A percentile compares a stretch with the other conserved stretches of the same genome.
phyloP scores from a whole-genome alignment of 2,888 invertebrate genomes.

The Microctonus aethiopoides region DNA sequence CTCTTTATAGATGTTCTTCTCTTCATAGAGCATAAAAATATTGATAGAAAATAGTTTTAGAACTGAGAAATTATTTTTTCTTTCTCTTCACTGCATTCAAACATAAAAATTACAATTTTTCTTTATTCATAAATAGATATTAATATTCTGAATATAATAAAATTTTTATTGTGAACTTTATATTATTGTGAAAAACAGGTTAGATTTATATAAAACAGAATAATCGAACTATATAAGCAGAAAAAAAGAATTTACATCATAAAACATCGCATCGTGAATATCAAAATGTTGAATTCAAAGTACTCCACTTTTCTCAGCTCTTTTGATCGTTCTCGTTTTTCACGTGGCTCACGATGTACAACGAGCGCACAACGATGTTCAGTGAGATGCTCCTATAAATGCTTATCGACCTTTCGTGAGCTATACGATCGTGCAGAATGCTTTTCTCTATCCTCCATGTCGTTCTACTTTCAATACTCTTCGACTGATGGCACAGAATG shows the following conservation, averaged over 20 bases:
- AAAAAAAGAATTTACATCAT: background rate
- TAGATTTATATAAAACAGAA: background rate
- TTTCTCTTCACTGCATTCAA: no score
- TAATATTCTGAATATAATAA: no score
- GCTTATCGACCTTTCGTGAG: slow-evolving; percentile 42
- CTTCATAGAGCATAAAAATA: no score
- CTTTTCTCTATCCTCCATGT: slow-evolving; percentile 8
- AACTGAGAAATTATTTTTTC: no score
- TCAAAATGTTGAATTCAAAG: background rate
- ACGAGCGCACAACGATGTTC: slow-evolving; percentile 18
- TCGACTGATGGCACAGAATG: slow-evolving; percentile 15
- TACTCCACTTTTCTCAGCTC: slow-evolving; percentile 4
- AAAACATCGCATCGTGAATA: slow-evolving; percentile 5
- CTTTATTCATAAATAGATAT: no score
- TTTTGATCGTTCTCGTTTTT: background rate
- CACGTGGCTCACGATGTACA: slow-evolving; percentile 13
- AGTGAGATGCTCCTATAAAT: slow-evolving; percentile 34
- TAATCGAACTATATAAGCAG: background rate
- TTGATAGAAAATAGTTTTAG: no score
- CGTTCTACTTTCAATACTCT: slow-evolving; percentile 16
- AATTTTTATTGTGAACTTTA: no score
- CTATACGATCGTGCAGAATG: slow-evolving; percentile 30
- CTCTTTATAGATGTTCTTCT: no score
- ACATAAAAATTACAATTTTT: no score
- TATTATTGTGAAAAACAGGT: no score